Base-by-base conservation (phyloP, 2,888 invertebrate species). In the Cosmopolites sordidus region DNA sequence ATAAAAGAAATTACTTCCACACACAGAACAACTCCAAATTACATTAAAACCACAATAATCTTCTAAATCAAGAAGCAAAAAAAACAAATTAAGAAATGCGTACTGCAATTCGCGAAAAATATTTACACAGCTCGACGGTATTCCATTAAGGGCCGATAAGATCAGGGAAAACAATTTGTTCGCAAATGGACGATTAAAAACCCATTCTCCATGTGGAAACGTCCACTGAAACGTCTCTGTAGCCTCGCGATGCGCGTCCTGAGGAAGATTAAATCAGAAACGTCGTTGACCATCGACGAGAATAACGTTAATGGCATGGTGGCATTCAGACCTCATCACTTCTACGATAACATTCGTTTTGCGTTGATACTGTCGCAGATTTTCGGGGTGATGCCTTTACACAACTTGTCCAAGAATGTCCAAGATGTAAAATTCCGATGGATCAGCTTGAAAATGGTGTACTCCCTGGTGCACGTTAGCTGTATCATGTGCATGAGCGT, bases 361-460 rank as follows among this genome's bases (percentile, higher is more conserved):
- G 60, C 66, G 8, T 48, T 71, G 15, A 48, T 63, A 15, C 56
- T 68, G 39, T 67, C 65, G 1, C 69, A 70, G 55, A 64, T 63
- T 47, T 70, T 69, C 47, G 71, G 68, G 1, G 60, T 68, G 11
- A 68, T 71, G 69, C 71, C 71, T 4, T 40, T 71, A 15, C 53
- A 62, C 27, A 62, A 63, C 3, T 51, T 66, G 1, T 59, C 56
- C 6, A 58, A 58, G 39, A 60, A 62, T 43, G 47, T 63, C 16
- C 51, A 62, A 17, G 56, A 63, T 16, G 59, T 67, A 1, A 56
- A 62, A 33, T 70, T 70, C 41, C 61, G 64, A 42, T 68, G 67
- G 67, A 51, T 56, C 11, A 68, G 68, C 14, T 51, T 64, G 6
- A 58, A 61, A 53, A 57, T 64, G 1, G 15, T 66, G 14, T 69